phyloP scores from a whole-genome alignment of 2,888 invertebrate genomes.

The Drosophila infuscata region DNA sequence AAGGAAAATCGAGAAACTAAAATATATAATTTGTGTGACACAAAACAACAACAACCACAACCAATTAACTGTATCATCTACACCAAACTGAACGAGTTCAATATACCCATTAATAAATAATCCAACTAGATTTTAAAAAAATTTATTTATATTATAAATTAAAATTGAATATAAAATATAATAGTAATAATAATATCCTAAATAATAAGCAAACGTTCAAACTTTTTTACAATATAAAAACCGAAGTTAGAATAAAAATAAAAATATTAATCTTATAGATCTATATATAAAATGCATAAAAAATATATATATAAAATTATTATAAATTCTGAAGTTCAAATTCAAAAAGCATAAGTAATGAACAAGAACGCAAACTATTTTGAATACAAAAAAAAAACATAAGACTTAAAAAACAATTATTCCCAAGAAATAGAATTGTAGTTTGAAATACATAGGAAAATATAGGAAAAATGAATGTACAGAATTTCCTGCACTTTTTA shows the following conservation, averaged over 20 bases:
- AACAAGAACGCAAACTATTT: background rate
- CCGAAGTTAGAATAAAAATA: no score
- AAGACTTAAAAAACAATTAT: background rate
- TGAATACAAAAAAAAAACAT: background rate
- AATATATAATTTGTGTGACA: conserved; percentile 43
- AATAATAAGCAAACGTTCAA: background rate
- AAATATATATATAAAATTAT: no score
- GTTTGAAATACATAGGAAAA: background rate
- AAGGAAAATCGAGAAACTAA: conserved; percentile 32
- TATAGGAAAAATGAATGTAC: background rate
- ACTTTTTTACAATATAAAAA: background rate
- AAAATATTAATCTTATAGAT: no score
- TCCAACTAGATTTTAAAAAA: background rate
- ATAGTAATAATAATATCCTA: background rate
- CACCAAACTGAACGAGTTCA: background rate
- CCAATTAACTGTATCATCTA: conserved; percentile 23
- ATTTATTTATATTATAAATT: no score
- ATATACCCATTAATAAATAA: conserved; percentile 14
- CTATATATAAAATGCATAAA: no score
- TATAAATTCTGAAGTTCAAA: background rate
- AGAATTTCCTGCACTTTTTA: background rate
- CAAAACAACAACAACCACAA: conserved; percentile 4
- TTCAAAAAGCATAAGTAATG: background rate
- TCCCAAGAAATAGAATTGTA: background rate
- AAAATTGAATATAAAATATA: no score